These are phyloP conservation scores for Luffia ferchaultella DNA, from an alignment of 2,888 invertebrate genomes.

Conservation along the genomic window DNA sequence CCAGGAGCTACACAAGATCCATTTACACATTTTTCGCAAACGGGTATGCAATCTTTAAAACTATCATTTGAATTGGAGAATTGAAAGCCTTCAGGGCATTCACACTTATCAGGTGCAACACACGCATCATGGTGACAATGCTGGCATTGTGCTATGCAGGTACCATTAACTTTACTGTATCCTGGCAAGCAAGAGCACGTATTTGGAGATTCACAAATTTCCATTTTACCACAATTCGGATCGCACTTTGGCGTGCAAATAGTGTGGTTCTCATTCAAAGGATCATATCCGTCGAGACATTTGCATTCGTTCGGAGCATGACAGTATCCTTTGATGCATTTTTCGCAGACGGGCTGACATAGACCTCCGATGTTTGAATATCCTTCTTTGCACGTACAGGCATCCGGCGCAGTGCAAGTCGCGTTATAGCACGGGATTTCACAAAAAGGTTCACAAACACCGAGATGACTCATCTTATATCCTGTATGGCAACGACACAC, in stretches of 20 bases:
- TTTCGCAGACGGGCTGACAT: constrained; percentile 6
- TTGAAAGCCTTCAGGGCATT: background rate
- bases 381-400: constrained; percentile 6
- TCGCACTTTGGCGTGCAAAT: background rate
- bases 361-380: constrained; percentile 9
- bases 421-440: constrained; percentile 23
- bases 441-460: background rate
- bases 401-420: constrained; percentile 13
- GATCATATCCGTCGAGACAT: constrained; percentile 26
- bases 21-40: constrained; percentile 10
- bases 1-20: constrained; percentile 15
- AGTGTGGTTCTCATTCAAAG: background rate
- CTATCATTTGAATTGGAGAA: constrained; percentile 9
- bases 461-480: constrained; percentile 22
- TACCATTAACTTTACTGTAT: background rate
- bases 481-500: constrained; percentile 57
- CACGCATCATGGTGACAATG: background rate
- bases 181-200: background rate
- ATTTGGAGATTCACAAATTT: background rate
- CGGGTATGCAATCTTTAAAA: constrained; percentile 5
- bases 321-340: constrained; percentile 4
- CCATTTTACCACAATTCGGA: background rate
- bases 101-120: background rate
- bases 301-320: constrained; percentile 31
- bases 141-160: background rate